phyloP scores from a whole-genome alignment of 2,888 invertebrate genomes.

The Odontocolon sp. region DNA sequence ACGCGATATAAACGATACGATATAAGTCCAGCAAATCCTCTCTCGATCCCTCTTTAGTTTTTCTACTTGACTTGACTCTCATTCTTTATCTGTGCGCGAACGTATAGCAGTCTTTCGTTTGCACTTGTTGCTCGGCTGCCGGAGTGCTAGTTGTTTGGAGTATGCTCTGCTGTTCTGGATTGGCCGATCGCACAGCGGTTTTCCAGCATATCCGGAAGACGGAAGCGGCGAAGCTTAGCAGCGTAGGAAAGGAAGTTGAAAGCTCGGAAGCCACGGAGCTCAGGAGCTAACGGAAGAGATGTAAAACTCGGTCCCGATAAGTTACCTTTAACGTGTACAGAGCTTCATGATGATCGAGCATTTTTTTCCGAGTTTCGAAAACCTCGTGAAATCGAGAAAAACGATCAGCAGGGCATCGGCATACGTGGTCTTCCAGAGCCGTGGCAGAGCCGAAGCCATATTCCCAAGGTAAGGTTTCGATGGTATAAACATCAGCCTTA shows the following conservation, averaged over 20 bases:
- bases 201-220: constrained; percentile 40
- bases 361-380: too few species aligned
- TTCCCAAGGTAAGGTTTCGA: constrained; percentile 73
- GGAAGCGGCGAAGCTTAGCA: not conserved
- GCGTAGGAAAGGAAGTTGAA: not conserved
- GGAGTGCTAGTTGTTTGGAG: constrained; percentile 7
- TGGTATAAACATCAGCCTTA: constrained; percentile 73
- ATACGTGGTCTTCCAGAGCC: constrained; percentile 29
- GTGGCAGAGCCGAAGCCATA: constrained; percentile 73
- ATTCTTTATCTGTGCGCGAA: constrained; percentile 22
- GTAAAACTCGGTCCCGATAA: too few species aligned
- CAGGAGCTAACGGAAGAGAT: too few species aligned
- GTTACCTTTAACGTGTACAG: too few species aligned
- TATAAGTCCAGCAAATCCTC: not conserved
- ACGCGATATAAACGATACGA: not conserved
- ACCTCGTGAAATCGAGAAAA: constrained; percentile 10
- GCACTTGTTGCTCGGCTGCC: constrained; percentile 53
- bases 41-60: constrained; percentile 12
- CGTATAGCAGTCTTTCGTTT: constrained; percentile 34
- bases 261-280: not conserved
- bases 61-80: constrained; percentile 20
- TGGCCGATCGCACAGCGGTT: constrained; percentile 35
- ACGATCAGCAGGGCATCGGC: constrained; percentile 11
- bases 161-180: not conserved
- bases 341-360: too few species aligned